phyloP scores from a whole-genome alignment of 2,888 invertebrate species.

The Patella caerulea region DNA sequence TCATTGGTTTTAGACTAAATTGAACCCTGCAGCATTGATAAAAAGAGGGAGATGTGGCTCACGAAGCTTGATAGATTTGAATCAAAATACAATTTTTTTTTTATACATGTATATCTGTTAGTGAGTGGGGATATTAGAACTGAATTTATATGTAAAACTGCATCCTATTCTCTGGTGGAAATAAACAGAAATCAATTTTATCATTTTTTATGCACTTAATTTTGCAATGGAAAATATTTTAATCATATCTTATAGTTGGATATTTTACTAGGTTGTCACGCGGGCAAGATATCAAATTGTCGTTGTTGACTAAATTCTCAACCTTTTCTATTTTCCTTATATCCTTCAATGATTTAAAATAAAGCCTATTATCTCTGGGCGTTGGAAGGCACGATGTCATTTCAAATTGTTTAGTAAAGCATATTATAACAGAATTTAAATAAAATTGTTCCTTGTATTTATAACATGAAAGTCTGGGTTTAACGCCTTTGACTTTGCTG shows the following conservation, averaged over 20 bases:
- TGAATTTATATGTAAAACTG: too few species aligned
- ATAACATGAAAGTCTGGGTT: background rate
- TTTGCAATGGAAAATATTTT: too few species aligned
- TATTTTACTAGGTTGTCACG: background rate
- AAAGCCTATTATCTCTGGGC: background rate
- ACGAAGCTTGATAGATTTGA: too few species aligned
- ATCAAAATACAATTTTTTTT: too few species aligned
- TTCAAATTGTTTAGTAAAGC: background rate
- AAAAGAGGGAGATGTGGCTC: too few species aligned
- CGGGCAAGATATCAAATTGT: background rate
- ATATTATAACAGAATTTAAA: background rate
- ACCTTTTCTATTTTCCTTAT: constrained; percentile 2
- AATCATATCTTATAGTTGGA: background rate
- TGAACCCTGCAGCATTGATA: too few species aligned
- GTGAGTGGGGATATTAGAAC: too few species aligned
- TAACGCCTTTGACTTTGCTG: background rate
- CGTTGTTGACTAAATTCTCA: background rate
- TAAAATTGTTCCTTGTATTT: background rate
- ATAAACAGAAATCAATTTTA: too few species aligned
- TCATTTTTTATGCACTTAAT: too few species aligned
- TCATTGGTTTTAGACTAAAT: too few species aligned
- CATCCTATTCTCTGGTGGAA: too few species aligned
- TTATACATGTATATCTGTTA: too few species aligned
- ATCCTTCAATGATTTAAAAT: background rate
- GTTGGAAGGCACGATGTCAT: background rate